phyloP scores from a whole-genome alignment of 1,140 invertebrate genomes.

The Solenopsis fugax region DNA sequence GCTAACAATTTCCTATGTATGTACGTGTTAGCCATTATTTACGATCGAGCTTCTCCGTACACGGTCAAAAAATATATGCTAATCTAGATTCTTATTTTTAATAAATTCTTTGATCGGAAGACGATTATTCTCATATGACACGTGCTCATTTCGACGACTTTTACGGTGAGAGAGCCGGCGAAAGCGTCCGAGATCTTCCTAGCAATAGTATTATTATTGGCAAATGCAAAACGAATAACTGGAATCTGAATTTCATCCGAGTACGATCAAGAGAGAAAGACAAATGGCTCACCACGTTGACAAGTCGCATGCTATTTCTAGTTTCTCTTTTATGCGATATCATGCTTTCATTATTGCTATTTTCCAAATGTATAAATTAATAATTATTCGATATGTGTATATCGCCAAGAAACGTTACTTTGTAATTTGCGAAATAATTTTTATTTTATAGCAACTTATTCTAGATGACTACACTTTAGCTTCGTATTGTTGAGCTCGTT shows the following conservation, averaged over 20 bases:
- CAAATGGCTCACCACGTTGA: not conserved
- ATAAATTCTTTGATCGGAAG: not conserved
- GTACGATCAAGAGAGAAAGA: conserved; percentile 7
- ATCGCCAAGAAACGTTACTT: not conserved
- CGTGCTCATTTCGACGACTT: conserved; percentile 66
- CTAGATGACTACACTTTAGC: not conserved
- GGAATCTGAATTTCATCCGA: conserved; percentile 15
- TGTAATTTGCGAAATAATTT: not conserved
- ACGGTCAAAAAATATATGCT: not conserved
- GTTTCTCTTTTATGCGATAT: conserved; percentile 46
- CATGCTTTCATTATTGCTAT: conserved; percentile 7
- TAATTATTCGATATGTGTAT: not conserved
- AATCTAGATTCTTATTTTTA: not conserved
- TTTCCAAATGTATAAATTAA: conserved; percentile 4
- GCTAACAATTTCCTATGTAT: not conserved
- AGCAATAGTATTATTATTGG: conserved; percentile 37
- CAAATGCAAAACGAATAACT: conserved; percentile 37
- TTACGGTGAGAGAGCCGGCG: conserved; percentile 57
- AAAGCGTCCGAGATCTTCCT: conserved; percentile 47
- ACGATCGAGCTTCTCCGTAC: not conserved
- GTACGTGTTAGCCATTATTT: not conserved
- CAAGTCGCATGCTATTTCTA: conserved; percentile 32
- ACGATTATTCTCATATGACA: conserved; percentile 27
- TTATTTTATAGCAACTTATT: not conserved
- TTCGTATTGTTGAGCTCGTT: not conserved